These are phyloP conservation scores for Cheumatopsyche charites DNA, from an alignment of 1,140 invertebrate genomes.

Conservation along the genomic window DNA sequence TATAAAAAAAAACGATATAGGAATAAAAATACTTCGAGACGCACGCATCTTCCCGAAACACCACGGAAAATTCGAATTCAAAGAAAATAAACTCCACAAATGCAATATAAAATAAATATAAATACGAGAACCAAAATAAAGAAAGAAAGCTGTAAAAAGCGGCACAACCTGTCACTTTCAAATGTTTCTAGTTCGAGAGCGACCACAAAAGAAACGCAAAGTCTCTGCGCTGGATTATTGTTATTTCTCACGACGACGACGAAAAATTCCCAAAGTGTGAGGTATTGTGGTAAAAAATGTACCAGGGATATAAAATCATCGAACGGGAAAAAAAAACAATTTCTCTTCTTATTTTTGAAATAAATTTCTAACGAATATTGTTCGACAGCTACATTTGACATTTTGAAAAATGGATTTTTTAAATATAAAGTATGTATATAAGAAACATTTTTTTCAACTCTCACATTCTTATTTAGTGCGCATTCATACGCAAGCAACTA, in stretches of 20 bases:
- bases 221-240: slow-evolving; percentile 30
- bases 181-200: slow-evolving; percentile 31
- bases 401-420: background rate
- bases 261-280: background rate
- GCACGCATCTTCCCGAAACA: background rate
- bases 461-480: no score
- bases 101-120: slow-evolving; percentile 3
- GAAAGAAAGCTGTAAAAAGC: background rate
- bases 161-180: slow-evolving; percentile 30
- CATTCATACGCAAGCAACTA: no score
- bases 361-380: background rate
- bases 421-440: background rate
- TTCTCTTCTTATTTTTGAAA: background rate
- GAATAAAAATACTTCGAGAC: background rate
- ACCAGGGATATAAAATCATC: background rate
- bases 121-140: background rate
- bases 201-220: slow-evolving; percentile 30
- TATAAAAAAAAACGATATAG: slow-evolving; percentile 2
- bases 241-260: slow-evolving; percentile 26
- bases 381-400: background rate
- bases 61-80: background rate
- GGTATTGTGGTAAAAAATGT: background rate
- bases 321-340: background rate
- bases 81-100: background rate
- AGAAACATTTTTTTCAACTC: no score